These are phyloP conservation scores for Labrus mixtus DNA, from an alignment of 2,113 vertebrate species.

Conservation along the genomic window DNA sequence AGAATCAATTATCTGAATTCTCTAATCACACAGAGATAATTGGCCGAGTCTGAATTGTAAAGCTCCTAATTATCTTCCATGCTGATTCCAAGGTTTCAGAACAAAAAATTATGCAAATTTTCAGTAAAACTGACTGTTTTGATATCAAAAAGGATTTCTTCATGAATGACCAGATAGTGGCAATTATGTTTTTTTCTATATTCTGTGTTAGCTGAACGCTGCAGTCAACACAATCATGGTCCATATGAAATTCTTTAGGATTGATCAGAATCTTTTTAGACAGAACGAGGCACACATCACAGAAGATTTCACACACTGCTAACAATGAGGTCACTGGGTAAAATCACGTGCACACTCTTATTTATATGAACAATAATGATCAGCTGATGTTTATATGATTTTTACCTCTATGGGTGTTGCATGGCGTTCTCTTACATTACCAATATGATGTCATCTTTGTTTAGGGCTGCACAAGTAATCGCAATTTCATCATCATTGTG, in stretches of 20 bases:
- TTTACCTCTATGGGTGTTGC: no score
- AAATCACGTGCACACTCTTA: not conserved
- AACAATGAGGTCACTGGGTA: not conserved
- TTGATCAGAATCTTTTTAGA: constrained; percentile 7
- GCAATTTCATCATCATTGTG: no score
- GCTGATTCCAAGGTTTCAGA: not conserved
- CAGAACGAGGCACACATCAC: constrained; percentile 13
- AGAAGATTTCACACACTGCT: constrained; percentile 11
- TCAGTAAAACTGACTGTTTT: not conserved
- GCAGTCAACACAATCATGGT: no score
- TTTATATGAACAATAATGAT: not conserved
- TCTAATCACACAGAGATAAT: constrained; percentile 4
- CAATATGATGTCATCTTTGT: no score
- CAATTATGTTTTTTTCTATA: not conserved
- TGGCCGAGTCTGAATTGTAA: not conserved
- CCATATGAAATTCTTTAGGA: no score
- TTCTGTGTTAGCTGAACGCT: not conserved
- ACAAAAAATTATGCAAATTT: not conserved
- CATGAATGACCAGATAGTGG: not conserved
- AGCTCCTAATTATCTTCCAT: not conserved
- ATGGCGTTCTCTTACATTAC: no score
- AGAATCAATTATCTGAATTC: not conserved
- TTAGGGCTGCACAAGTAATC: no score
- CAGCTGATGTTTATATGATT: no score
- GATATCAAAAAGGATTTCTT: not conserved